A percentile compares a stretch with the other conserved stretches of the same genome.
phyloP scores from a whole-genome alignment of 2,113 vertebrate species.

The Triplophysa tibetana region DNA sequence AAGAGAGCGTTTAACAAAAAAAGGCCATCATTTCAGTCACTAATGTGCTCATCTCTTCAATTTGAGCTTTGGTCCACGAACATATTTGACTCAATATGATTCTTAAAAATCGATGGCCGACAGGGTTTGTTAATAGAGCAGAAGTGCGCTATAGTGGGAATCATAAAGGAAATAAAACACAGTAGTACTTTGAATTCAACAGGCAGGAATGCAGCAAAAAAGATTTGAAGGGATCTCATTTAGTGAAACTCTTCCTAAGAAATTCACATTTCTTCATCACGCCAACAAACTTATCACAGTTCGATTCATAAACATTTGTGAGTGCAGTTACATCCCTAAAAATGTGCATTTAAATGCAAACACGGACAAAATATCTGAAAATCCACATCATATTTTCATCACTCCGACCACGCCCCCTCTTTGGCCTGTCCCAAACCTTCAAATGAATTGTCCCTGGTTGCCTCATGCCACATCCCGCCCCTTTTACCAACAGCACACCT shows the following conservation, averaged over 20 bases:
- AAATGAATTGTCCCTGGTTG: slow-evolving; percentile 9
- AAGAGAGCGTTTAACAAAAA: neutral
- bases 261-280: slow-evolving; percentile 15
- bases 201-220: slow-evolving; percentile 28
- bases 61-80: slow-evolving; percentile 24
- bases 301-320: slow-evolving; percentile 30
- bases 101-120: neutral
- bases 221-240: neutral
- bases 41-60: slow-evolving; percentile 2
- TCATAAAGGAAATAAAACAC: slow-evolving; percentile 1
- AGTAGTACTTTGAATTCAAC: slow-evolving; percentile 5
- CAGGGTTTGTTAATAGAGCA: neutral
- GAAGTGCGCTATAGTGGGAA: neutral
- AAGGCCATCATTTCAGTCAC: neutral
- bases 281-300: slow-evolving; percentile 3
- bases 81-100: neutral
- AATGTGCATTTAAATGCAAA: slow-evolving; percentile 32
- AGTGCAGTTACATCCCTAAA: slow-evolving; percentile 32
- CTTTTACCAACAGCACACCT: slow-evolving; percentile 73
- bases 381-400: slow-evolving; percentile 29
- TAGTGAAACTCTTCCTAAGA: slow-evolving; percentile 18
- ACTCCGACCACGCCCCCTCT: slow-evolving; percentile 22
- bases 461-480: neutral
- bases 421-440: slow-evolving; percentile 42
- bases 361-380: slow-evolving; percentile 8